Evolutionary conservation across 1,140 invertebrate genomes (phyloP), one percentile per base, ranked within the genome.

Genomic region (Brachionus calyciflorus): DNA sequence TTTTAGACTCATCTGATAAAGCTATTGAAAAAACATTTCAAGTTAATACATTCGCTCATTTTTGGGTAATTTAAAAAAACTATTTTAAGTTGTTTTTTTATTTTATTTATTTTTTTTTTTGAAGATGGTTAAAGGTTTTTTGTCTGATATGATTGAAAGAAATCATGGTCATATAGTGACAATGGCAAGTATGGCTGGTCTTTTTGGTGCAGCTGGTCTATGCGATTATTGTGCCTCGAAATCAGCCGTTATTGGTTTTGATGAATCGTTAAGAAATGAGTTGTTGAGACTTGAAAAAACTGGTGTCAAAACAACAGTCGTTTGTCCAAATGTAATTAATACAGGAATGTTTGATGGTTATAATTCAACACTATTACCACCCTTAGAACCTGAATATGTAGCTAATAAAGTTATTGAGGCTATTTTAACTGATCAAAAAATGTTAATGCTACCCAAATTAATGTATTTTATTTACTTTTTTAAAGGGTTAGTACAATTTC

Each of bases 161-260:
- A 91, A 93, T 81, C 88, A 90, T 73, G 96, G 96, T 0, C 96
- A 99, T 80, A 91, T 99, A 77, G 93, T 98, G 0, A 96, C 92
- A 2, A 91, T 99, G 68, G 92, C 95, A 0, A 96, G 93, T 53
- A 88, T 95, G 79, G 95, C 95, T 19, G 96, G 94, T 17, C 87
- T 82, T 1, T 60, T 81, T 30, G 83, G 83, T 17, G 81, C 84
- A 1, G 80, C 80, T 33, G 92, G 92, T 81, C 88, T 97, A 76
- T 91, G 92, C 1, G 95, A 98, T 86, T 98, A 98, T 85, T 96
- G 93, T 83, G 89, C 93, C 1, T 93, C 93, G 3, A 98, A 98
- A 88, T 93, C 91, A 81, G 95, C 92, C 6, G 92, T 92, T 26
- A 90, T 93, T 65, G 94, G 94, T 24, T 94, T 95, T 83, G 91